Conservation (phyloP, 2,113 vertebrate species). For the Uria lomvia region DNA sequence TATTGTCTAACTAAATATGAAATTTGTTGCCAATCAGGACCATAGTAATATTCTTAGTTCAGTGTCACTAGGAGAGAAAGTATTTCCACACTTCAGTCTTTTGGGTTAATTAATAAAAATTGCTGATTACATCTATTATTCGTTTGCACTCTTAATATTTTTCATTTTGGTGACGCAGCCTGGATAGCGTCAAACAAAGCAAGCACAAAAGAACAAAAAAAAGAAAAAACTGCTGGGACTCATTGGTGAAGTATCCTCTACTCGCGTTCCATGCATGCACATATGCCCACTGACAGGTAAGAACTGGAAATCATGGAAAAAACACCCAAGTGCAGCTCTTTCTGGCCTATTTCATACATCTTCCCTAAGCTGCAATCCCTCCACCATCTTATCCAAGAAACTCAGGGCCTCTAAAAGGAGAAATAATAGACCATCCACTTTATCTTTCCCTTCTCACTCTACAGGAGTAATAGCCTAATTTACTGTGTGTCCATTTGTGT, state of each 20-base stretch:
- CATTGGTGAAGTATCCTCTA: neutral
- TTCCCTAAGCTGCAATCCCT: neutral
- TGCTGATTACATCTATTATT: neutral
- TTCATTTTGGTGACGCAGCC: neutral
- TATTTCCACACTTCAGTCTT: neutral
- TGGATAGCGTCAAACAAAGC: neutral
- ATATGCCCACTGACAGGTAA: neutral
- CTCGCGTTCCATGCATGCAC: neutral
- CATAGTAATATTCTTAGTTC: neutral
- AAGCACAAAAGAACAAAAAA: neutral
- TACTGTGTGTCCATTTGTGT: neutral
- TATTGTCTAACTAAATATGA: neutral
- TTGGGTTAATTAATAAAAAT: neutral
- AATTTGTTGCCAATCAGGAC: neutral
- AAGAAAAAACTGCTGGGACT: neutral
- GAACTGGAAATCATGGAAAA: neutral
- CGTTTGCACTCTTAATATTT: neutral
- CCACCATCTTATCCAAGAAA: neutral
- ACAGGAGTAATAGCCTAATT: neutral
- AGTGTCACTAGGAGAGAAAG: neutral
- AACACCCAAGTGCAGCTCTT: neutral
- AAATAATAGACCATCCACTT: neutral
- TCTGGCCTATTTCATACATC: neutral
- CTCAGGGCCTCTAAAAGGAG: neutral
- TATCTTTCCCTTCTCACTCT: neutral